Conservation (phyloP, 2,888 invertebrate genomes). For the Anorthoa munda region DNA sequence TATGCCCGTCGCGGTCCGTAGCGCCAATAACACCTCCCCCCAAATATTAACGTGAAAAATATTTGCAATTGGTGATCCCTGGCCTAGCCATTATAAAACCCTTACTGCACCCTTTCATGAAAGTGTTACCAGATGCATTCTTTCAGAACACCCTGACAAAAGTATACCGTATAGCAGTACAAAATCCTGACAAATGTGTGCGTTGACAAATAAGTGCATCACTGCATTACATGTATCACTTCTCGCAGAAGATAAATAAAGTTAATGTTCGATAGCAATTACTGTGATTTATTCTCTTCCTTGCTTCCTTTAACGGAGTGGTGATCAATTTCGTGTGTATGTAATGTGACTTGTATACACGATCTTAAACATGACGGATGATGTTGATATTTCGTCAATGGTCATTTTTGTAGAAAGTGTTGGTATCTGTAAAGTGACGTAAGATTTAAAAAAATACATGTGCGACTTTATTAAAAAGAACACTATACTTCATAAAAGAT, state of each 20-base stretch:
- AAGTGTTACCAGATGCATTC: not conserved
- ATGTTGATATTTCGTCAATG: conserved; percentile 14
- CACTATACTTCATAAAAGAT: no score
- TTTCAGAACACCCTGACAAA: not conserved
- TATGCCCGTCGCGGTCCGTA: no score
- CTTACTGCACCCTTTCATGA: no score
- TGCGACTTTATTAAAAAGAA: no score
- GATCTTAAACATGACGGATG: conserved; percentile 45
- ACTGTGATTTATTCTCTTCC: conserved; percentile 55
- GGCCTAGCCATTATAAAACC: no score
- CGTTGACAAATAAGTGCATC: conserved; percentile 61
- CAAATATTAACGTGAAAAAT: no score
- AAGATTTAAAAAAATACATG: not conserved
- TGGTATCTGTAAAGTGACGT: not conserved
- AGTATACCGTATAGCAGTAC: not conserved
- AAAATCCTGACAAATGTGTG: conserved; percentile 29
- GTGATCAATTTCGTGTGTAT: conserved; percentile 48
- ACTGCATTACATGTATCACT: conserved; percentile 54
- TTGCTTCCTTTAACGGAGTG: conserved; percentile 31
- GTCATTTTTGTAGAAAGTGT: conserved; percentile 31
- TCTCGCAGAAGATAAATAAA: conserved; percentile 44
- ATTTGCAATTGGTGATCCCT: no score
- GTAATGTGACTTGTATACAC: conserved; percentile 56
- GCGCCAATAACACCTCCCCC: no score
- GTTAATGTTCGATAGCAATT: conserved; percentile 59